These are phyloP conservation scores for Myoxocephalus aenaeus DNA, from an alignment of 2,797 vertebrate species.

Conservation along the genomic window DNA sequence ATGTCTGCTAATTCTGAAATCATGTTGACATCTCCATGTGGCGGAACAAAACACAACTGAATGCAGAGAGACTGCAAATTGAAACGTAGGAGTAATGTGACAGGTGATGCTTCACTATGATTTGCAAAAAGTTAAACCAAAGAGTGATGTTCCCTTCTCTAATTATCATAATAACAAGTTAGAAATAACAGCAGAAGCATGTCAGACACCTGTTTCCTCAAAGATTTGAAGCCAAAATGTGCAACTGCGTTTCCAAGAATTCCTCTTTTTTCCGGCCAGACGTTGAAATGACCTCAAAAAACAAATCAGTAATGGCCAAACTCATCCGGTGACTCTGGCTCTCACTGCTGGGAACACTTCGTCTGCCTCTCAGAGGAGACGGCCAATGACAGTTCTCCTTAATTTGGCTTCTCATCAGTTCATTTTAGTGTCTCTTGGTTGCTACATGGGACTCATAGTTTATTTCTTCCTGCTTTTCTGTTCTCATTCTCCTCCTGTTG, in stretches of 20 bases:
- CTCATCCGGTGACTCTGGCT: conserved; percentile 60
- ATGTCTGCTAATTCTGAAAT: neutral
- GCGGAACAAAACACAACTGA: neutral
- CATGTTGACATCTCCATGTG: neutral
- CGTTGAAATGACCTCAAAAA: conserved; percentile 11
- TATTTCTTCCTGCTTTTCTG: conserved; percentile 69
- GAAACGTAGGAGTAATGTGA: neutral
- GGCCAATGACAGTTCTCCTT: conserved; percentile 39
- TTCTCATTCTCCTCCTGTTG: conserved; percentile 52
- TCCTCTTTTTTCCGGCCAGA: neutral
- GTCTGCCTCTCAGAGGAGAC: conserved; percentile 67
- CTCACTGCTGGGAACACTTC: conserved; percentile 90
- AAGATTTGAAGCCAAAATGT: neutral
- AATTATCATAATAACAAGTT: neutral
- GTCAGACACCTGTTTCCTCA: neutral
- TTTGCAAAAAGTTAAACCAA: conserved; percentile 6
- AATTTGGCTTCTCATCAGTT: conserved; percentile 23
- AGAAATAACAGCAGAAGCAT: neutral
- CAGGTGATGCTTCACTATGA: neutral
- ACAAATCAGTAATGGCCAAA: conserved; percentile 44
- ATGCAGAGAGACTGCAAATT: neutral
- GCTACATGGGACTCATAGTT: conserved; percentile 27
- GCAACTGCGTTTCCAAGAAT: neutral
- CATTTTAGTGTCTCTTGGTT: conserved; percentile 10
- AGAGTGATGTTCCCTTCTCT: neutral